Evolutionary conservation across 2,113 vertebrate species (phyloP).

Genomic region (Hippocampus mohnikei): DNA sequence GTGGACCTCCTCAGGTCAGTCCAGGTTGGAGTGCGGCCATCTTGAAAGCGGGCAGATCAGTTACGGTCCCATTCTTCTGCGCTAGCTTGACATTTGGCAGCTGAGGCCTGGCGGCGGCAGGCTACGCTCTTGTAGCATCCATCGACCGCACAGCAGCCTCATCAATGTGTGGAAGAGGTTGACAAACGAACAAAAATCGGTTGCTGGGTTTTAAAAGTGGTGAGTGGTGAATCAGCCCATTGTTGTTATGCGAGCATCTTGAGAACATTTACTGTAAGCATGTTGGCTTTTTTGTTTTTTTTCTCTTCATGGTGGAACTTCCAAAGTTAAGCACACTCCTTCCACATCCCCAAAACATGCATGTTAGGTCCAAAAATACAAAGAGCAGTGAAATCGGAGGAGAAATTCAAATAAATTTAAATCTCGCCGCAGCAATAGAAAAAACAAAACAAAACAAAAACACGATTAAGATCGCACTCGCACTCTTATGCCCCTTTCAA

Average conservation of each 20-base stretch:
- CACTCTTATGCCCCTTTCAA: no score
- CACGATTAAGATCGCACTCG: no score
- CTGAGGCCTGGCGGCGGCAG: constrained; percentile 20
- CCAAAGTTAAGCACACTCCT: neutral
- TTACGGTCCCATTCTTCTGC: constrained; percentile 21
- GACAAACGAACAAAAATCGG: constrained; percentile 30
- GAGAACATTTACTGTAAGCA: constrained; percentile 14
- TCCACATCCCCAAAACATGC: neutral
- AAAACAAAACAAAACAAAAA: no score
- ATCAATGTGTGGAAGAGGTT: constrained; percentile 39
- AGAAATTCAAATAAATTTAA: no score
- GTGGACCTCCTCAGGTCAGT: constrained; percentile 13
- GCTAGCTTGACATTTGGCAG: constrained; percentile 34
- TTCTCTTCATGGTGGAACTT: neutral
- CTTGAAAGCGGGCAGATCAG: constrained; percentile 5
- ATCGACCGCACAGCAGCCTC: constrained; percentile 8
- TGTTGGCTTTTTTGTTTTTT: neutral
- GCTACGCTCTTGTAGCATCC: neutral
- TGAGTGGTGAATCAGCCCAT: constrained; percentile 28
- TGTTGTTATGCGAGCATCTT: constrained; percentile 16
- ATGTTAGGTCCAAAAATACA: no score
- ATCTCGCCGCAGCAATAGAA: no score
- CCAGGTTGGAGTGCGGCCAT: neutral
- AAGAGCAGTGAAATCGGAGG: no score
- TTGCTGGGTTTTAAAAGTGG: constrained; percentile 24